A percentile compares a stretch with the other conserved stretches of the same genome.
Conservation (phyloP, 2,888 invertebrate genomes). For the Nephrocerus scutellatus region DNA sequence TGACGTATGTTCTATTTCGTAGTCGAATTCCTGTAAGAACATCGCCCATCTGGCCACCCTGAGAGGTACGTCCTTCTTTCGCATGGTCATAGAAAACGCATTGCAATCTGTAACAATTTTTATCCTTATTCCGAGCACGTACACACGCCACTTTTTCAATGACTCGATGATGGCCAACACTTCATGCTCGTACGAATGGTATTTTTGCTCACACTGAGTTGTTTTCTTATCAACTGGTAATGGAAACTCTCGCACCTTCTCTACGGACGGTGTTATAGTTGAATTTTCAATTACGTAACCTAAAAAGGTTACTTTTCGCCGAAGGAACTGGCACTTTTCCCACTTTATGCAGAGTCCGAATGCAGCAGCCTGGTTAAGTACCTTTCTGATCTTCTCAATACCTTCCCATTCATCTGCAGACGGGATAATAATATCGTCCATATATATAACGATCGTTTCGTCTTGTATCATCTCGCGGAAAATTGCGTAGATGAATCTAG, state of each 20-base stretch:
- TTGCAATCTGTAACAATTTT: too few species aligned
- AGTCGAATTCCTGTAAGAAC: too few species aligned
- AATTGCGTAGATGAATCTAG: slow-evolving; percentile 5
- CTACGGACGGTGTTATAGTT: slow-evolving; percentile 3
- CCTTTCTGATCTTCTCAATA: neutral
- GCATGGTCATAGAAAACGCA: slow-evolving; percentile 31
- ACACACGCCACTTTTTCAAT: too few species aligned
- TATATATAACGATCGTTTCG: neutral
- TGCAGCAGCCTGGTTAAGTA: slow-evolving; percentile 14
- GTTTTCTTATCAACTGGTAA: neutral
- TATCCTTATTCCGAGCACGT: too few species aligned
- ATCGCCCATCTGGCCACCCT: slow-evolving; percentile 6
- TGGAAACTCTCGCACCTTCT: slow-evolving; percentile 9
- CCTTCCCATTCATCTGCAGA: slow-evolving; percentile 5
- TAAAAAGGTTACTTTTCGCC: slow-evolving; percentile 8
- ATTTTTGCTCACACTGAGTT: too few species aligned
- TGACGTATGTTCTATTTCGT: slow-evolving; percentile 17
- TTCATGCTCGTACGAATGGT: too few species aligned
- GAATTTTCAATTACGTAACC: slow-evolving; percentile 9
- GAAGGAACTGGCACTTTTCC: slow-evolving; percentile 13
- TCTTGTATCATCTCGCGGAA: slow-evolving; percentile 6
- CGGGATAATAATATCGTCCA: slow-evolving; percentile 12
- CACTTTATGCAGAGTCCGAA: slow-evolving; percentile 6
- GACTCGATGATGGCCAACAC: too few species aligned
- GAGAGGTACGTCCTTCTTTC: slow-evolving; percentile 23